Evolutionary conservation across 2,113 vertebrate species (phyloP).

Genomic region (Indri indri): DNA sequence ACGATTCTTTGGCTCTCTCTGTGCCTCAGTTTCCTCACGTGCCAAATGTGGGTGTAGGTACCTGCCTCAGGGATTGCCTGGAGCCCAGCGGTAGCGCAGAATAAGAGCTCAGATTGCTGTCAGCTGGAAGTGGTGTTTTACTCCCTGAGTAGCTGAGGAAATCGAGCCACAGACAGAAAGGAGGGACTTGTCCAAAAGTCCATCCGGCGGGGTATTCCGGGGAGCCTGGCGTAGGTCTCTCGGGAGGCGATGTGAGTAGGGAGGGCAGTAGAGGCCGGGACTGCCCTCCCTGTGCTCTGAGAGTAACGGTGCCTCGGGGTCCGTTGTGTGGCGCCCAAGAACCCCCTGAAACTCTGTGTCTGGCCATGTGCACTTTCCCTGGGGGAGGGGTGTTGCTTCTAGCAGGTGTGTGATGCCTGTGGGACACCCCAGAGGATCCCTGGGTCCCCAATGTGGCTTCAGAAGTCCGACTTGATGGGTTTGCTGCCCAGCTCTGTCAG

Average conservation of each 20-base stretch:
- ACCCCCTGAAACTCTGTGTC: too few species aligned
- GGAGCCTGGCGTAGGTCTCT: fast-evolving
- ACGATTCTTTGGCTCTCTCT: background rate
- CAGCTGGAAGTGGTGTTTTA: too few species aligned
- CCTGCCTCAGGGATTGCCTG: background rate
- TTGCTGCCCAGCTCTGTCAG: background rate
- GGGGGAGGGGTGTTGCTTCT: background rate
- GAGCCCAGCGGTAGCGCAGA: background rate
- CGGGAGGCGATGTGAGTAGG: fast-evolving
- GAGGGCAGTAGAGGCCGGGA: fast-evolving
- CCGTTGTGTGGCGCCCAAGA: background rate
- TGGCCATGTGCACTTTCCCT: background rate
- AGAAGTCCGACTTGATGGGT: background rate
- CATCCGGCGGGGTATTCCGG: fast-evolving
- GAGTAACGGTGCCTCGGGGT: background rate
- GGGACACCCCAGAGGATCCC: background rate
- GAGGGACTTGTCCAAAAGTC: too few species aligned
- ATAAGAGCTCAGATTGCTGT: fast-evolving
- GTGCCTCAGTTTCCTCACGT: background rate
- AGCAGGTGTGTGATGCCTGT: background rate
- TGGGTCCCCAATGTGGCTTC: background rate
- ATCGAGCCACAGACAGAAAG: background rate
- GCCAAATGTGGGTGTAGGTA: background rate
- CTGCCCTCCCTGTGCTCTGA: too few species aligned
- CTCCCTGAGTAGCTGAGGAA: background rate